Conservation (phyloP, 2,797 vertebrate genomes). For the Acanthurus tractus region DNA sequence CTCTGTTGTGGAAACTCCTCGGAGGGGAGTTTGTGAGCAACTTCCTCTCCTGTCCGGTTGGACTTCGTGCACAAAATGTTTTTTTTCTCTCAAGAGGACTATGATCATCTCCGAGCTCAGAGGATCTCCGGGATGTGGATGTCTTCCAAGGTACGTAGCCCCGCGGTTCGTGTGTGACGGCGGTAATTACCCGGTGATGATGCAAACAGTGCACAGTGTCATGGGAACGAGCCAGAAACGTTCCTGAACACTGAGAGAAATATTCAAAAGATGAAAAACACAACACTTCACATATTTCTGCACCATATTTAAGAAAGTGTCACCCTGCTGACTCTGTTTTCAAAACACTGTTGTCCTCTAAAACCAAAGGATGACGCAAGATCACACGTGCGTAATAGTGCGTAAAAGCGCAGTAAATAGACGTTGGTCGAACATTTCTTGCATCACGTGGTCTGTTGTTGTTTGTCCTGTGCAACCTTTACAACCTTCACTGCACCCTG, state of each 20-base stretch:
- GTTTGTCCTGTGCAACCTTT: neutral
- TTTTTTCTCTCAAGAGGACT: conserved; percentile 73
- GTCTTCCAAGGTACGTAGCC: conserved; percentile 84
- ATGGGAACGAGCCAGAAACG: neutral
- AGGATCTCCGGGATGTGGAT: conserved; percentile 71
- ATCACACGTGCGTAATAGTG: conserved; percentile 31
- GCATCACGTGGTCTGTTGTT: conserved; percentile 10
- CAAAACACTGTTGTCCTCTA: neutral
- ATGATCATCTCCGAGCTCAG: conserved; percentile 73
- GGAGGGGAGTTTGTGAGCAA: conserved; percentile 67
- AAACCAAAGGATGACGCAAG: conserved; percentile 14
- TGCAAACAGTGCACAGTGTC: conserved; percentile 14
- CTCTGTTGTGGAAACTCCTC: conserved; percentile 73
- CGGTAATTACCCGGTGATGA: conserved; percentile 6
- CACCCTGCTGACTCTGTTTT: neutral
- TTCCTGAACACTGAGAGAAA: neutral
- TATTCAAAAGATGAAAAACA: neutral
- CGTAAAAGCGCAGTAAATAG: conserved; percentile 30
- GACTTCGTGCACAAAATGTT: conserved; percentile 77
- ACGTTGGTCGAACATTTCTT: conserved; percentile 15
- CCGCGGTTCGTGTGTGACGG: conserved; percentile 31
- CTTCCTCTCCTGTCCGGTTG: conserved; percentile 71
- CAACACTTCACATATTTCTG: neutral
- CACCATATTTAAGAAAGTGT: neutral
- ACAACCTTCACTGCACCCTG: neutral